Conservation (phyloP, 2,888 invertebrate species). For the Herminia tarsipennalis region DNA sequence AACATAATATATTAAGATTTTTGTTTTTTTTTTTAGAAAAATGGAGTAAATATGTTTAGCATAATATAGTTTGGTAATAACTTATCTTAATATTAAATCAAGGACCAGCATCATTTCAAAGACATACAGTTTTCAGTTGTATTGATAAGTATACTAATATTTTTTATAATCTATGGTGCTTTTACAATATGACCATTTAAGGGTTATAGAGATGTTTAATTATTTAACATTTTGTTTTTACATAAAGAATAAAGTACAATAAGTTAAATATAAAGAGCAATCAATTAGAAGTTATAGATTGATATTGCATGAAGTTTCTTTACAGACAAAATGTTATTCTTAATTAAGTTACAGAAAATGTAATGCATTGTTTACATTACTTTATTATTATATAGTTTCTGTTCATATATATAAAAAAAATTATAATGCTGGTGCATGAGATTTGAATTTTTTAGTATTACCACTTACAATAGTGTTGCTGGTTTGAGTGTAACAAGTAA, state of each 20-base stretch:
- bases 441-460: neutral
- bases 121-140: slow-evolving; percentile 11
- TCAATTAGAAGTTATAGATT: neutral
- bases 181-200: neutral
- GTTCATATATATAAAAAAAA: too few species aligned
- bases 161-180: slow-evolving; percentile 23
- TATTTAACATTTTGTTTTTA: slow-evolving; percentile 5
- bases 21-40: slow-evolving; percentile 32
- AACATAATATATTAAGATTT: slow-evolving; percentile 24
- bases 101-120: slow-evolving; percentile 27
- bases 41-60: slow-evolving; percentile 28
- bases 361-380: neutral
- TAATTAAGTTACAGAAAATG: too few species aligned
- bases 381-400: neutral
- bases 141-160: slow-evolving; percentile 3
- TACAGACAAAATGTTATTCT: too few species aligned
- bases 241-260: slow-evolving; percentile 21
- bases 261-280: slow-evolving; percentile 7
- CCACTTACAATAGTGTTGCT: neutral
- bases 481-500: too few species aligned
- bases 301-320: too few species aligned
- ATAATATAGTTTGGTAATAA: slow-evolving; percentile 41
- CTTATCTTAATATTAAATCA: slow-evolving; percentile 18
- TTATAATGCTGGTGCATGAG: neutral
- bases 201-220: slow-evolving; percentile 4